These are phyloP conservation scores for Macrosiphum euphorbiae DNA, from an alignment of 2,888 invertebrate species.

Conservation along the genomic window DNA sequence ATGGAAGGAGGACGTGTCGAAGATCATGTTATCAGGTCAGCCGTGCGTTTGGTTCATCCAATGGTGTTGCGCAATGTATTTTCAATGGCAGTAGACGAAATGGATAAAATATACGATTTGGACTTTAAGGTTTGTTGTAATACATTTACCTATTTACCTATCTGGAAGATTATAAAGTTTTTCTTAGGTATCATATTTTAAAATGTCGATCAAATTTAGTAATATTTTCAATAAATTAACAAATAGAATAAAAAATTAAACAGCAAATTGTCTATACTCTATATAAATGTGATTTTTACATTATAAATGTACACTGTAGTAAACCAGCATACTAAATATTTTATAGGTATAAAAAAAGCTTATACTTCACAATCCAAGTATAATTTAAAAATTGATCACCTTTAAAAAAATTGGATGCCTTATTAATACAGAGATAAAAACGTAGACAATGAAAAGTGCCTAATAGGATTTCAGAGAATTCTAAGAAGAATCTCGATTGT, in stretches of 20 bases:
- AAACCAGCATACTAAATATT: not conserved
- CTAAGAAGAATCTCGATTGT: not conserved
- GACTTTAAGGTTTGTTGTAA: slow-evolving; percentile 73
- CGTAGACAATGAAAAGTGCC: slow-evolving; percentile 28
- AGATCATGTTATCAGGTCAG: slow-evolving; percentile 64
- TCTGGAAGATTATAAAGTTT: too few species aligned
- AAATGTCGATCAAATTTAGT: not conserved
- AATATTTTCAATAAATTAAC: not conserved
- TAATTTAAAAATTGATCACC: not conserved
- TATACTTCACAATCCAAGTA: not conserved
- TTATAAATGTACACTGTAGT: not conserved
- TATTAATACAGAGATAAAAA: slow-evolving; percentile 19
- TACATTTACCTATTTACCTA: not conserved
- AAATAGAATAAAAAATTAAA: not conserved
- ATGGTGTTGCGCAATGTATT: slow-evolving; percentile 77
- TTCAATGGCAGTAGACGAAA: slow-evolving; percentile 83
- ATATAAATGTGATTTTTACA: not conserved
- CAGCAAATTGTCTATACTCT: not conserved
- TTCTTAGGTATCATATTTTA: not conserved
- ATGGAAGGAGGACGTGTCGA: slow-evolving; percentile 64
- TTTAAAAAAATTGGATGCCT: not conserved
- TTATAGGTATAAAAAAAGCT: not conserved
- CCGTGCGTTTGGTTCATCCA: slow-evolving; percentile 75
- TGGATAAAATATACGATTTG: slow-evolving; percentile 79
- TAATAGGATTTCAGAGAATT: slow-evolving; percentile 36